Percentiles rank a stretch among this genome's conserved stretches.
These are phyloP conservation scores for Anastrepha ludens DNA, from an alignment of 1,140 invertebrate genomes.

Conservation along the genomic window DNA sequence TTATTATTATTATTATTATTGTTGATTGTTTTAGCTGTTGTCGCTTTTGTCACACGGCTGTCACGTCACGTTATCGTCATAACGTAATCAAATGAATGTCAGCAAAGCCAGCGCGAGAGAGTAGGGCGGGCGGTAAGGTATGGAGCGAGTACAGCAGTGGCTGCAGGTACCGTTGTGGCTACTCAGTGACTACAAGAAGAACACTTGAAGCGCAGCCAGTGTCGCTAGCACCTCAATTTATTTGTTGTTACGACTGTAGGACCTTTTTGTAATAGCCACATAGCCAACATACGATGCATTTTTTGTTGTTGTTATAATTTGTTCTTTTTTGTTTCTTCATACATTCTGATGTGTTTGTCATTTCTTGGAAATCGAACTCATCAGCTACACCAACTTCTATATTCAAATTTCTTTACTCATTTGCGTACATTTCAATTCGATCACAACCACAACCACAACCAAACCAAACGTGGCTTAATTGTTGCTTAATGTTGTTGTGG, in stretches of 20 bases:
- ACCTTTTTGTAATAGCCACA: background rate
- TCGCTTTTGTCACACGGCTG: conserved; percentile 48
- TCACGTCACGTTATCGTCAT: conserved; percentile 51
- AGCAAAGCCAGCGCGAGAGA: background rate
- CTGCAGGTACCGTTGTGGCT: background rate
- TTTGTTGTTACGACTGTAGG: background rate
- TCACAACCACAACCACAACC: background rate
- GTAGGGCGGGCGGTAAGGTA: background rate
- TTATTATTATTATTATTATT: conserved; percentile 23
- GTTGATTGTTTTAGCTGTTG: conserved; percentile 42
- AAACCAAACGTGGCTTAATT: conserved; percentile 14
- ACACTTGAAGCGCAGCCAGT: conserved; percentile 1
- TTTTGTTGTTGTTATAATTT: background rate
- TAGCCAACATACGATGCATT: background rate
- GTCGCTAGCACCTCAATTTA: background rate
- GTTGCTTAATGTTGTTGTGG: conserved; percentile 27
- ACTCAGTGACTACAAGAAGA: background rate
- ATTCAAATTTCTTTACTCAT: conserved; percentile 33
- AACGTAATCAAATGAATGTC: conserved; percentile 53
- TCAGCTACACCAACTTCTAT: conserved; percentile 15
- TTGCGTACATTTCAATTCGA: conserved; percentile 51
- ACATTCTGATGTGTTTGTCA: background rate
- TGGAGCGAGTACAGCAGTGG: background rate
- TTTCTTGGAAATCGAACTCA: conserved; percentile 49
- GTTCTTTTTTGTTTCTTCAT: background rate